Conservation (phyloP, 1,140 invertebrate genomes). For the Caenorhabditis brenneri region DNA sequence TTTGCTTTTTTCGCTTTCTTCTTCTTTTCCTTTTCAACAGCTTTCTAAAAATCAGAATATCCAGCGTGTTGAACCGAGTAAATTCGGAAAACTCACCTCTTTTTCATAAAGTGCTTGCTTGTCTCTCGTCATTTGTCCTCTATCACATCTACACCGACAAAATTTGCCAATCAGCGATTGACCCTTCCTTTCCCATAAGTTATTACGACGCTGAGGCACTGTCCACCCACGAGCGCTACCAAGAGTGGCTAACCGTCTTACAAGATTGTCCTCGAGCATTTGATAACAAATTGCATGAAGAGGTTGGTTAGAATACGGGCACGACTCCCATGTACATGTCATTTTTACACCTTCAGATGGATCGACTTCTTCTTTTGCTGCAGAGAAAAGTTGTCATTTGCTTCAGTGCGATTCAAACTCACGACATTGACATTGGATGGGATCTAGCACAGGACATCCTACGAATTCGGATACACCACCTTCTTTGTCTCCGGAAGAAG, state of each 20-base stretch:
- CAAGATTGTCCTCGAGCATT: constrained; percentile 42
- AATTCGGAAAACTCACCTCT: not conserved
- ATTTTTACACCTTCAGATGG: constrained; percentile 44
- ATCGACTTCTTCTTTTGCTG: constrained; percentile 13
- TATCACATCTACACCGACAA: constrained; percentile 40
- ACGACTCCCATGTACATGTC: constrained; percentile 44
- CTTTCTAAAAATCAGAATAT: not conserved
- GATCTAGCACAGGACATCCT: constrained; percentile 13
- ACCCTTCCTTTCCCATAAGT: constrained; percentile 51
- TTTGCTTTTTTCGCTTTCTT: constrained; percentile 25
- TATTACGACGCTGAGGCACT: constrained; percentile 38
- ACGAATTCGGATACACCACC: not conserved
- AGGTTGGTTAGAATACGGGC: constrained; percentile 5
- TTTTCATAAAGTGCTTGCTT: constrained; percentile 27
- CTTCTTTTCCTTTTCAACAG: constrained; percentile 18
- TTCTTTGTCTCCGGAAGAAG: not conserved
- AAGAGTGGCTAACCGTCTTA: constrained; percentile 24
- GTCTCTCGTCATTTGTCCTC: constrained; percentile 46
- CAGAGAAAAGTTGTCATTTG: not conserved
- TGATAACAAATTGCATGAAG: constrained; percentile 43
- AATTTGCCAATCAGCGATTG: constrained; percentile 35
- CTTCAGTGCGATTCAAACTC: not conserved
- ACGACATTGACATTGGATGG: constrained; percentile 15
- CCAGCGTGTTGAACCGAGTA: not conserved
- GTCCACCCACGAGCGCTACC: constrained; percentile 52